Percentiles rank a stretch among this genome's conserved stretches.
These are phyloP conservation scores for Elymnias hypermnestra DNA, from an alignment of 1,140 invertebrate species.

Conservation along the genomic window DNA sequence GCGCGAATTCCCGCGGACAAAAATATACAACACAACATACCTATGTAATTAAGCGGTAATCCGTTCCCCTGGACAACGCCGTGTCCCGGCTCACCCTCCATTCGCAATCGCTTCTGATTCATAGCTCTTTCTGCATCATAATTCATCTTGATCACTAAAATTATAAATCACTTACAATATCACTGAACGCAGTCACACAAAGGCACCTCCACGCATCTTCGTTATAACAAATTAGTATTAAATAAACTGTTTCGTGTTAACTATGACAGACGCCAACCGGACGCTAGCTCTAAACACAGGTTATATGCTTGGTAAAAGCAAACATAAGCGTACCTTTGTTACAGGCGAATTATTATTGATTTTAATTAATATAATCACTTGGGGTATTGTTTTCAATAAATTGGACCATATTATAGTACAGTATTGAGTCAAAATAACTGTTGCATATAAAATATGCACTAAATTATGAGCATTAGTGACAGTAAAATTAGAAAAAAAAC, in stretches of 20 bases:
- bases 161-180: conserved; percentile 42
- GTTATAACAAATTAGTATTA: conserved; percentile 38
- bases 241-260: conserved; percentile 50
- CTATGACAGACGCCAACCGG: conserved; percentile 74
- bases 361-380: conserved; percentile 68
- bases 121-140: conserved; percentile 75
- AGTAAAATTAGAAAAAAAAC: conserved; percentile 73
- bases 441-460: conserved; percentile 71
- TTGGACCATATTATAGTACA: conserved; percentile 64
- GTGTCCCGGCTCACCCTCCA: conserved; percentile 72
- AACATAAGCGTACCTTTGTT: conserved; percentile 76
- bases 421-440: conserved; percentile 64
- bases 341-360: conserved; percentile 71
- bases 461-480: conserved; percentile 67
- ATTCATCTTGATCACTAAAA: conserved; percentile 74
- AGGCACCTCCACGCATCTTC: conserved; percentile 33
- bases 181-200: conserved; percentile 26
- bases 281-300: conserved; percentile 75
- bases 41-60: conserved; percentile 73
- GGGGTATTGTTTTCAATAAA: conserved; percentile 44
- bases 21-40: conserved; percentile 31
- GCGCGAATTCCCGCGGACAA: conserved; percentile 31
- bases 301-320: conserved; percentile 68
- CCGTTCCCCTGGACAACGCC: conserved; percentile 73
- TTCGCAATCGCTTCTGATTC: conserved; percentile 73